Evolutionary conservation across 2,888 invertebrate genomes (phyloP).

Genomic region (Nephrotoma guestfalica): DNA sequence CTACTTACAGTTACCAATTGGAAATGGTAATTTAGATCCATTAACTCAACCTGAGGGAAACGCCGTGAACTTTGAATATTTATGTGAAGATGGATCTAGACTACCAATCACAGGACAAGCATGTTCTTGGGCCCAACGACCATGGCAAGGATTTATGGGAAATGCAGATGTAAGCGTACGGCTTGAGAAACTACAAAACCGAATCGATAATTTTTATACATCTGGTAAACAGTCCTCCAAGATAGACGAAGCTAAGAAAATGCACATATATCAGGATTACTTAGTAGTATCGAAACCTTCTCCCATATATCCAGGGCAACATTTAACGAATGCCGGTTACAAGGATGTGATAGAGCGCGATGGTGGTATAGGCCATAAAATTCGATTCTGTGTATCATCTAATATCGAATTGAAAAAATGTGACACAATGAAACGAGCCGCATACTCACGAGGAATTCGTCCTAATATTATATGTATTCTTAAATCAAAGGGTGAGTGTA

Average conservation of each 20-base stretch:
- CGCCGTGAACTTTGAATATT: constrained; percentile 53
- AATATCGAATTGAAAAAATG: constrained; percentile 61
- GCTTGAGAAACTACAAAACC: background rate
- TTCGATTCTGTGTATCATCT: constrained; percentile 51
- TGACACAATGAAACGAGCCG: constrained; percentile 48
- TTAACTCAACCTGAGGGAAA: constrained; percentile 39
- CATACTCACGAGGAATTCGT: constrained; percentile 62
- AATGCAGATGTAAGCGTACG: constrained; percentile 44
- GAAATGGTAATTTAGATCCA: constrained; percentile 43
- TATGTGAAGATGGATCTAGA: constrained; percentile 65
- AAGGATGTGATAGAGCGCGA: constrained; percentile 58
- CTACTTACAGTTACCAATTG: constrained; percentile 43
- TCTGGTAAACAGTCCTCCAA: constrained; percentile 60
- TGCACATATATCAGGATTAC: constrained; percentile 22
- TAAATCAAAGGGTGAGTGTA: constrained; percentile 40
- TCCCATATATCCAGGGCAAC: constrained; percentile 35
- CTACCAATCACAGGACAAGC: constrained; percentile 47
- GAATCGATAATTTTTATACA: constrained; percentile 30
- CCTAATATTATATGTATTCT: constrained; percentile 66
- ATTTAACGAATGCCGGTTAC: constrained; percentile 49
- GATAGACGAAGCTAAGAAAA: constrained; percentile 46
- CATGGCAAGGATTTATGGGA: constrained; percentile 67
- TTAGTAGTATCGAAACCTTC: background rate
- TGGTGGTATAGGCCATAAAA: constrained; percentile 49
- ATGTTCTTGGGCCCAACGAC: constrained; percentile 72